phyloP scores from a whole-genome alignment of 2,797 vertebrate species.

The Bradypodion pumilum region DNA sequence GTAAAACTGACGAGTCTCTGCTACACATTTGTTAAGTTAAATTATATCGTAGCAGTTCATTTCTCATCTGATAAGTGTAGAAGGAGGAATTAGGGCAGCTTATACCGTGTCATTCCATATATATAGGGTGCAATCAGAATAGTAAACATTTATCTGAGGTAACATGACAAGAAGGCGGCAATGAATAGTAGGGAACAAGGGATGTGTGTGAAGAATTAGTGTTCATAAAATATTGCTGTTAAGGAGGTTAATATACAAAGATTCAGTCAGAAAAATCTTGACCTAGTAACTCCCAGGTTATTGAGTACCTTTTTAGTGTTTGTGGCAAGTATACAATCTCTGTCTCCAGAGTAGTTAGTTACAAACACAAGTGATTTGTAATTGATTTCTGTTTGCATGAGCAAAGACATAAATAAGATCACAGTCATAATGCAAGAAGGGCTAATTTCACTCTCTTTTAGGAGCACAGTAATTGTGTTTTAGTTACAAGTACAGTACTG shows the following conservation, averaged over 20 bases:
- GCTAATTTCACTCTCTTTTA: constrained; percentile 51
- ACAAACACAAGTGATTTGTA: background rate
- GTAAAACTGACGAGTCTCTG: constrained; percentile 70
- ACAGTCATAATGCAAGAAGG: too few relatives aligned
- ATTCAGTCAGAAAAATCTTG: constrained; percentile 73
- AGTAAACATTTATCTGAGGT: constrained; percentile 76
- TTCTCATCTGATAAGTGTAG: constrained; percentile 64
- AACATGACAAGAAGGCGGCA: constrained; percentile 65
- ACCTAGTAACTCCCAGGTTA: constrained; percentile 63
- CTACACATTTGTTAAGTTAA: constrained; percentile 79
- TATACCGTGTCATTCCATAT: constrained; percentile 78
- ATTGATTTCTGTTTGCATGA: background rate
- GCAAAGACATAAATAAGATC: too few relatives aligned
- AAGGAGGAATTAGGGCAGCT: constrained; percentile 74
- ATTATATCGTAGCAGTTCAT: constrained; percentile 78
- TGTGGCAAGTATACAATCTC: constrained; percentile 75
- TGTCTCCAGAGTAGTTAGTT: constrained; percentile 11
- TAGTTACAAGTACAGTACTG: too few relatives aligned
- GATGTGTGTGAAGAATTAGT: constrained; percentile 59
- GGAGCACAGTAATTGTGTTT: constrained; percentile 44
- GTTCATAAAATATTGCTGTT: constrained; percentile 69
- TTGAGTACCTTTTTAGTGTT: constrained; percentile 73
- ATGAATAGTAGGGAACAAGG: background rate
- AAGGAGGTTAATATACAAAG: constrained; percentile 81
- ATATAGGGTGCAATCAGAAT: constrained; percentile 76